Base-by-base conservation (phyloP, 2,113 vertebrate species). In the Bufo bufo region DNA sequence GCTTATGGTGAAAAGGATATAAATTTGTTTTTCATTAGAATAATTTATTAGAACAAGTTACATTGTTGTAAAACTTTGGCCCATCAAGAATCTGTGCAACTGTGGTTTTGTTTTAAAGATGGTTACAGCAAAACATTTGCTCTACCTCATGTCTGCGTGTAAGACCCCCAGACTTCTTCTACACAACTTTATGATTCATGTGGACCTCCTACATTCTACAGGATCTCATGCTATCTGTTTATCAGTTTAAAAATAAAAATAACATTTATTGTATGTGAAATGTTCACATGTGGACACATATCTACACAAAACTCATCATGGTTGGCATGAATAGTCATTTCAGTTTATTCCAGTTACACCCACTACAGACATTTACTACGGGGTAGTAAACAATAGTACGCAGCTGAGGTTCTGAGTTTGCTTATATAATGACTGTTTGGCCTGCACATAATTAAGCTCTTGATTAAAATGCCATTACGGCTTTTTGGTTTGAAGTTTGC, bases 391-490 rank as follows among this genome's bases (percentile, higher is more conserved):
- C 74, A 86, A 86, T 52, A 52, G 43, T 45, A 50, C 7, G 61
- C 47, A 79, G 43, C n/a, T 66, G 85, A 61, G 4, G 66, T 78
- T 86, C 59, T 65, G 19, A 66, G 43, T 77, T 45, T 85, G 72
- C 71, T 58, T 77, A 77, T 49, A 45, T 61, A 43, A 49, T 52
- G 74, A 11, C 58, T 78, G 75, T 78, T 86, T 86, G 59, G 47
- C 85, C 66, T 82, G 43, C 78, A 59, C 69, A 17, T 49, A 61
- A 87, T 59, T 82, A 82, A 33, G 59, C 49, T 17, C 45, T 54
- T 75, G 61, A 75, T 69, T 75, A 75, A 33, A 87, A 87, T 87
- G 63, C 13, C 66, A 72, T 58, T 71, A 82, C 47, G 61, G 78
- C 11, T 54, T 33, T 85, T 66, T 45, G 12, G 49, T 79, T 52